phyloP scores from a whole-genome alignment of 2,797 vertebrate species.

The Perodicticus potto region DNA sequence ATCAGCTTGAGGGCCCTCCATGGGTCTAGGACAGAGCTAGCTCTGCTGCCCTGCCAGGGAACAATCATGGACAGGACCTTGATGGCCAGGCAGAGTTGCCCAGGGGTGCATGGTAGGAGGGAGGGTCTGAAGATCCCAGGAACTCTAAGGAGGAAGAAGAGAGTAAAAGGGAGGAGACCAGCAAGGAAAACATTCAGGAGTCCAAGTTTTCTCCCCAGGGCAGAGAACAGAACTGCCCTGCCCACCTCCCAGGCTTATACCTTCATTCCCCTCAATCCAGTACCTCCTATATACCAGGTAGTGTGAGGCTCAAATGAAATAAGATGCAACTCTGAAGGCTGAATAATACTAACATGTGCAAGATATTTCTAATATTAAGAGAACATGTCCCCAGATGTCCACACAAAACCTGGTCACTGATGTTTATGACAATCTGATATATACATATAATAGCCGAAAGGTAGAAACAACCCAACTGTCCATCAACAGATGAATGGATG shows the following conservation, averaged over 20 bases:
- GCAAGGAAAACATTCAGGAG: neutral
- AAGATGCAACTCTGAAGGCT: neutral
- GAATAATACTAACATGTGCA: neutral
- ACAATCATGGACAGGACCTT: neutral
- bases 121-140: neutral
- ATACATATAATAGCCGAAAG: neutral
- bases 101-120: fast-evolving
- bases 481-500: neutral
- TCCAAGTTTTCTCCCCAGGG: neutral
- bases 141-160: neutral
- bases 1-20: neutral
- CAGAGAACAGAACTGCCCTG: neutral
- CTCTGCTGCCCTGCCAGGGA: too few species aligned
- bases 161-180: neutral
- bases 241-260: neutral
- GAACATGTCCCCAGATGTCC: neutral
- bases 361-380: neutral
- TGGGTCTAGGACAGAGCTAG: neutral
- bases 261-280: neutral
- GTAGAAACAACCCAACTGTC: neutral
- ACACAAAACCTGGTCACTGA: neutral
- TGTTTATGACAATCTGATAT: neutral
- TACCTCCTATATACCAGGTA: neutral
- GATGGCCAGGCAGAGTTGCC: neutral
- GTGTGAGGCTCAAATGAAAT: neutral